Evolutionary conservation across 2,888 invertebrate species (phyloP), one percentile per base, ranked within the genome.

Genomic region (Ophioninae sp.): DNA sequence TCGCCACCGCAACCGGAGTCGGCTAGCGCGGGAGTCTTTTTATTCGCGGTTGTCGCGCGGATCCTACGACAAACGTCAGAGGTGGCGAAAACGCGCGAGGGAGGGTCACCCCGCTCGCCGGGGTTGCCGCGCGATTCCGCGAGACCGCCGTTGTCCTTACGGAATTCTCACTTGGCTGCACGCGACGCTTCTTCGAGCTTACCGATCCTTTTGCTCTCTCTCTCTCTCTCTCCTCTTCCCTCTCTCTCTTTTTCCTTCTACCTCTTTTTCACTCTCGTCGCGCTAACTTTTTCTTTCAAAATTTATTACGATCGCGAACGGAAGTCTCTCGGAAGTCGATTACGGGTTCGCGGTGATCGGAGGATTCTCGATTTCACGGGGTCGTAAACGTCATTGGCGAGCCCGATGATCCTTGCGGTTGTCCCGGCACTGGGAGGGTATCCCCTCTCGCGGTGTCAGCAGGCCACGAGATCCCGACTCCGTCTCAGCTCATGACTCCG

Each of bases 331-430:
- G 0, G 17, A 59, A 59, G 7, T 59, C 59, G 21, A 8, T 67
- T 37, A 21, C 67, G 67, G 37, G 39, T 74, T 65, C 59, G 13
- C 37, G 61, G 37, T 21, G 10, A 56, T 23, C 6, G 62, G 39
- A 21, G 57, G 23, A 17, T 69, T 21, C 30, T 81, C 67, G 78
- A 88, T 83, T 88, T 91, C 87, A 89, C 86, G 85, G 85, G 87
- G 86, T 87, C 89, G 86, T 91, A 89, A 92, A 92, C 91, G 88
- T 91, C 91, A 92, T 91, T 88, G 90, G 88, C 84, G 87, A 85
- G 50, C 50, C 84, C 87, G 84, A 85, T 83, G 82, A 81, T 80
- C 68, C 67, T 70, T 61, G 78, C 69, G 86, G 87, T 83, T 81
- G 70, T 75, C 70, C 76, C 68, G 75, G 72, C 84, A 80, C 76